Percentiles rank a stretch among this genome's conserved stretches.
phyloP scores from a whole-genome alignment of 2,888 invertebrate genomes.

The Phania funesta region DNA sequence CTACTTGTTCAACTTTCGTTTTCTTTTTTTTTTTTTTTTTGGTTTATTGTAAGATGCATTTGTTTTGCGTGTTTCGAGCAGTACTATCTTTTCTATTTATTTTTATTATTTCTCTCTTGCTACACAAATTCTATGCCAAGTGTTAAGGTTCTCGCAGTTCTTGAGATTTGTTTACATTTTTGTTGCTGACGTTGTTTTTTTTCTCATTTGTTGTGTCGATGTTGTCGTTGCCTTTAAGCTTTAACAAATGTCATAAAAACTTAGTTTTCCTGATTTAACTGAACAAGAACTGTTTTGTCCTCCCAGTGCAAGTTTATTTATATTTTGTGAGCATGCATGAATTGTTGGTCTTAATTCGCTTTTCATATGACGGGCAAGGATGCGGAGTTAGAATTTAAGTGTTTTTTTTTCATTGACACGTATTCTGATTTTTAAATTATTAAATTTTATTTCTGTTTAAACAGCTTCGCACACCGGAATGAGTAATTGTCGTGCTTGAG shows the following conservation, averaged over 20 bases:
- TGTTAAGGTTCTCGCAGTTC: constrained; percentile 70
- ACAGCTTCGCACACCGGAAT: not conserved
- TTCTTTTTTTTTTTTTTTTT: not conserved
- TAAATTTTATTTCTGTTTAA: not conserved
- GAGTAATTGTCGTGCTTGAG: no score
- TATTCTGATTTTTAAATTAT: constrained; percentile 15
- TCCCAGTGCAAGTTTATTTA: not conserved
- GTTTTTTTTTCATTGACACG: constrained; percentile 16
- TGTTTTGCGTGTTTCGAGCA: constrained; percentile 40
- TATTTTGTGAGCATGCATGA: constrained; percentile 45
- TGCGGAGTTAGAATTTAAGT: constrained; percentile 30
- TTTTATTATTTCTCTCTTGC: constrained; percentile 14
- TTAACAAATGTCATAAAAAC: constrained; percentile 54
- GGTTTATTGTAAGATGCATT: constrained; percentile 30
- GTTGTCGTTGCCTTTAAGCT: constrained; percentile 42
- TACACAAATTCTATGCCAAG: constrained; percentile 46
- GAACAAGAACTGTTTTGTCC: constrained; percentile 1
- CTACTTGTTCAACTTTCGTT: not conserved
- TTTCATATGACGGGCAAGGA: constrained; percentile 9
- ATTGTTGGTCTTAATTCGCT: constrained; percentile 39
- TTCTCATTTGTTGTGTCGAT: constrained; percentile 59
- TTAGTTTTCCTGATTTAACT: constrained; percentile 30
- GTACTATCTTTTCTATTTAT: constrained; percentile 35
- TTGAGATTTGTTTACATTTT: constrained; percentile 71
- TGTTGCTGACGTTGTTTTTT: constrained; percentile 68